phyloP scores from a whole-genome alignment of 1,140 invertebrate species.

The Gryon sp. region DNA sequence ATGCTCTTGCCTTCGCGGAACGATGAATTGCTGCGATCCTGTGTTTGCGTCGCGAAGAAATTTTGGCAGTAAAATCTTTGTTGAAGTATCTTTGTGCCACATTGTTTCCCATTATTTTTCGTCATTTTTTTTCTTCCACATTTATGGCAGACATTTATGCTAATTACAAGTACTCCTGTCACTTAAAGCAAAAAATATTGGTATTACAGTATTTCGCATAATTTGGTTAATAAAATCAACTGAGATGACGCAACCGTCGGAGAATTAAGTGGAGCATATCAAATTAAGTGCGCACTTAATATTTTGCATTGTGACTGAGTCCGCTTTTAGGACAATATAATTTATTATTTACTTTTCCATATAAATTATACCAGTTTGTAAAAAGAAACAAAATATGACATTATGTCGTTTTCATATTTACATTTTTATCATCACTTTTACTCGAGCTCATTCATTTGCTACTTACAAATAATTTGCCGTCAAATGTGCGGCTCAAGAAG shows the following conservation, averaged over 20 bases:
- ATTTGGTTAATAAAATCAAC: constrained; percentile 23
- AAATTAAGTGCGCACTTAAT: constrained; percentile 17
- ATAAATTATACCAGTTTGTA: neutral
- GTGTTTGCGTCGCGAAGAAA: constrained; percentile 33
- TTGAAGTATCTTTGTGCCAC: constrained; percentile 2
- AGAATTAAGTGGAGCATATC: constrained; percentile 16
- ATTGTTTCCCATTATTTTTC: too few species aligned
- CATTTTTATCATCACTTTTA: constrained; percentile 10
- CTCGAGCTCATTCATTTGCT: constrained; percentile 3
- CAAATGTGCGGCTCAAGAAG: constrained; percentile 14
- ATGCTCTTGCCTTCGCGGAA: constrained; percentile 18
- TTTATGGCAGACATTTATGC: constrained; percentile 15
- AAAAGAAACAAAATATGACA: too few species aligned
- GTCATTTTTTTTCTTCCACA: neutral
- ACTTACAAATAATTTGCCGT: constrained; percentile 15
- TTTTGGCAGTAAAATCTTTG: constrained; percentile 21
- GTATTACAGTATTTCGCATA: neutral
- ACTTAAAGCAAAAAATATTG: constrained; percentile 18
- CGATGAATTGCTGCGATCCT: constrained; percentile 39
- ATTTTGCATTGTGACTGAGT: neutral
- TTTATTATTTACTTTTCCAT: constrained; percentile 10
- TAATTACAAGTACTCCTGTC: constrained; percentile 22
- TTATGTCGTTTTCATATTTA: too few species aligned
- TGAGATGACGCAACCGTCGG: neutral
- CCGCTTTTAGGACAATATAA: neutral